Evolutionary conservation across 2,888 invertebrate species (phyloP).

Genomic region (Drosophila greeni): DNA sequence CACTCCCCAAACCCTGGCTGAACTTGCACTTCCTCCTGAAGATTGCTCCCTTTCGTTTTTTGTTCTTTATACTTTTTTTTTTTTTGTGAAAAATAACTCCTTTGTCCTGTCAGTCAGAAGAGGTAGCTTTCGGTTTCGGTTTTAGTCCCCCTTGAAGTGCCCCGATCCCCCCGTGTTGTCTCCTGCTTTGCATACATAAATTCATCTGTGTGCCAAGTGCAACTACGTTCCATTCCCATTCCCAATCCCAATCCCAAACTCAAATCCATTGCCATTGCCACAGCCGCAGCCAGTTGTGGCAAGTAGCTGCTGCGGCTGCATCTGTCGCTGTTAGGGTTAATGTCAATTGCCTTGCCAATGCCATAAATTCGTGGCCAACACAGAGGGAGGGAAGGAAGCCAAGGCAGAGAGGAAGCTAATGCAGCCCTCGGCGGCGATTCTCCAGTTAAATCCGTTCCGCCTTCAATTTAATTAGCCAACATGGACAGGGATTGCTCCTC

Average conservation of each 20-base stretch:
- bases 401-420: slow-evolving; percentile 18
- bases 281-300: slow-evolving; percentile 23
- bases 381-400: background rate
- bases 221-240: slow-evolving; percentile 18
- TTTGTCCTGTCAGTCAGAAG: slow-evolving; percentile 77
- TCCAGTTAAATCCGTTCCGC: slow-evolving; percentile 32
- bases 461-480: slow-evolving; percentile 67
- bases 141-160: slow-evolving; percentile 35
- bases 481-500: slow-evolving; percentile 9
- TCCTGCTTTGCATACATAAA: slow-evolving; percentile 78
- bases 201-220: slow-evolving; percentile 72
- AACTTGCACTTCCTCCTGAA: slow-evolving; percentile 24
- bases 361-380: slow-evolving; percentile 58
- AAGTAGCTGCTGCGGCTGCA: slow-evolving; percentile 39
- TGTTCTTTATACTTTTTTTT: slow-evolving; percentile 58
- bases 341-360: slow-evolving; percentile 66
- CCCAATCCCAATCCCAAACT: slow-evolving; percentile 2
- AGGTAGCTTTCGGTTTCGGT: slow-evolving; percentile 63
- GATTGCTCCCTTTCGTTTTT: slow-evolving; percentile 51
- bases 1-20: background rate
- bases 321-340: slow-evolving; percentile 71
- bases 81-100: slow-evolving; percentile 74
- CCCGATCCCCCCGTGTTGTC: slow-evolving; percentile 7
- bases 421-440: slow-evolving; percentile 25
- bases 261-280: slow-evolving; percentile 24